A percentile compares a stretch with the other conserved stretches of the same genome.
Evolutionary conservation across 2,888 invertebrate species (phyloP).

Genomic region (Nycteola revayana): DNA sequence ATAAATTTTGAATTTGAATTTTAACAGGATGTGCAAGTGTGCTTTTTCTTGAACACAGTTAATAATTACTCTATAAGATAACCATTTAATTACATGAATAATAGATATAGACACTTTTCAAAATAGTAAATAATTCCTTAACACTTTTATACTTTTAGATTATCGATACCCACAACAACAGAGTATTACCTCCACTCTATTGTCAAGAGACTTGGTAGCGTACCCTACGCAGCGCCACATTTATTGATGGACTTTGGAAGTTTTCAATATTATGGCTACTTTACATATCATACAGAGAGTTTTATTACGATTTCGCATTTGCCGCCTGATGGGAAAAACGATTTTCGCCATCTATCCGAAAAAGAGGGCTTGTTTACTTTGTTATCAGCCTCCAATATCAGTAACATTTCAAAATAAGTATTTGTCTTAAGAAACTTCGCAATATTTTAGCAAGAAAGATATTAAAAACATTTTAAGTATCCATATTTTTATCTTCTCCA

Average conservation of each 20-base stretch:
- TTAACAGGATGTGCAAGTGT: too few species aligned
- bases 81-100: too few species aligned
- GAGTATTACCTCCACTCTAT: constrained; percentile 20
- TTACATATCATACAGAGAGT: constrained; percentile 77
- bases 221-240: constrained; percentile 72
- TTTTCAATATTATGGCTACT: constrained; percentile 81
- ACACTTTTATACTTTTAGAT: too few species aligned
- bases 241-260: constrained; percentile 81
- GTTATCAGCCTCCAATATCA: constrained; percentile 25
- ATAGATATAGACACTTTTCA: too few species aligned
- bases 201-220: constrained; percentile 48
- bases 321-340: constrained; percentile 74
- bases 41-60: too few species aligned
- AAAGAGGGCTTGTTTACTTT: constrained; percentile 39
- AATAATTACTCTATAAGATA: too few species aligned
- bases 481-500: constrained; percentile 30
- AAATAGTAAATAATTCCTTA: too few species aligned
- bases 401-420: not conserved
- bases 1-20: too few species aligned
- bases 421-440: not conserved
- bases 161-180: not conserved
- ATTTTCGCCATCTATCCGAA: constrained; percentile 44
- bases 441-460: constrained; percentile 9
- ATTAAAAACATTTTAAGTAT: constrained; percentile 19
- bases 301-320: constrained; percentile 82